A percentile compares a stretch with the other conserved stretches of the same genome.
Conservation (phyloP, 2,888 invertebrate genomes). For the Nomada ferruginata region DNA sequence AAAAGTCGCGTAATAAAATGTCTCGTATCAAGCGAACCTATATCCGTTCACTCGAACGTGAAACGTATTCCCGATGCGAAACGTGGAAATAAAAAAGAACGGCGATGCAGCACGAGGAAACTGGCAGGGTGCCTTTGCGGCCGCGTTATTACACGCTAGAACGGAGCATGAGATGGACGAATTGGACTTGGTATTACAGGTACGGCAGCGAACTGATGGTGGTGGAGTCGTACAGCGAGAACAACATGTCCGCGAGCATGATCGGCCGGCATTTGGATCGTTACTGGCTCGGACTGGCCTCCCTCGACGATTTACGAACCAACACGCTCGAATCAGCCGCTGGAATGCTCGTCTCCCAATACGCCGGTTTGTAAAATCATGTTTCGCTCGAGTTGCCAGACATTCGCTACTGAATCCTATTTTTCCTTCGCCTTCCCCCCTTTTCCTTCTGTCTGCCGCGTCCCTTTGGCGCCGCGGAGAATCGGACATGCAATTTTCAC, state of each 20-base stretch:
- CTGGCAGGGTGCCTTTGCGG: not conserved
- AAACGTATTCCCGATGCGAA: not conserved
- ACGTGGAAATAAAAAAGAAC: not conserved
- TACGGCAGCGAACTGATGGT: conserved; percentile 98
- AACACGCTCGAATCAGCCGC: conserved; percentile 98
- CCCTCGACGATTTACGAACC: conserved; percentile 95
- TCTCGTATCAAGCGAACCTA: not conserved
- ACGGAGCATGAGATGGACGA: conserved; percentile 20
- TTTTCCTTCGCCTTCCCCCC: not conserved
- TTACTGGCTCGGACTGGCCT: conserved; percentile 96
- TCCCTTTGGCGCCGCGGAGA: not conserved
- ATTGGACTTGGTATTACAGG: conserved; percentile 85
- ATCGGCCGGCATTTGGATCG: conserved; percentile 89
- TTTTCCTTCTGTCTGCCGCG: too few species aligned
- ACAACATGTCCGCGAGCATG: conserved; percentile 94
- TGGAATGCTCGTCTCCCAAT: conserved; percentile 95
- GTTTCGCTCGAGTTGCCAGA: conserved; percentile 10
- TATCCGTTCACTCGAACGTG: not conserved
- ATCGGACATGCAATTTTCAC: not conserved
- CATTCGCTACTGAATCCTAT: not conserved
- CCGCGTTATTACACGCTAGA: conserved; percentile 39
- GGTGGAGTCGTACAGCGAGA: conserved; percentile 95
- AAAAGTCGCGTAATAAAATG: not conserved
- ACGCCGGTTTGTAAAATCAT: conserved; percentile 88
- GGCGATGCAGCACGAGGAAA: not conserved